A percentile compares a stretch with the other conserved stretches of the same genome.
phyloP scores from a whole-genome alignment of 2,888 invertebrate species.

The Netelia melanura region DNA sequence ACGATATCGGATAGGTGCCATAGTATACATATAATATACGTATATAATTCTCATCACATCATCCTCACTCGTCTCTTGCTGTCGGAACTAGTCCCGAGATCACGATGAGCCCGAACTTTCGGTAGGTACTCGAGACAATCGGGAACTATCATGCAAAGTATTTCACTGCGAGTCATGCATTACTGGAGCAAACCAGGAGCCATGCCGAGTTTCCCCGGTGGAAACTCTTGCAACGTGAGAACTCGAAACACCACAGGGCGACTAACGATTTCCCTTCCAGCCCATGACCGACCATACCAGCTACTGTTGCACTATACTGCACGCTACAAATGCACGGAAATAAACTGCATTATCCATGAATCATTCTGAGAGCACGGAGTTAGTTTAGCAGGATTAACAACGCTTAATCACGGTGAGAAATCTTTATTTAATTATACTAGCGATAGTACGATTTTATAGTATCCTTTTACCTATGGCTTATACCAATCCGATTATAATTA shows the following conservation, averaged over 20 bases:
- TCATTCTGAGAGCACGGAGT: conserved; percentile 19
- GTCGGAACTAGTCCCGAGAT: conserved; percentile 36
- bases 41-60: conserved; percentile 9
- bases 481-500: too few relatives aligned
- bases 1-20: neutral
- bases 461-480: too few relatives aligned
- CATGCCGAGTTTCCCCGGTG: conserved; percentile 45
- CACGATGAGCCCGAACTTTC: conserved; percentile 55
- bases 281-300: conserved; percentile 27
- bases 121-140: conserved; percentile 60
- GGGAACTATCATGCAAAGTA: conserved; percentile 60
- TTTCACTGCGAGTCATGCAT: conserved; percentile 48
- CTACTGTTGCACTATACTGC: neutral
- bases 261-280: conserved; percentile 61
- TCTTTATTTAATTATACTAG: conserved; percentile 6
- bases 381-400: neutral
- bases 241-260: conserved; percentile 56
- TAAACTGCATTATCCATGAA: conserved; percentile 42
- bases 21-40: neutral
- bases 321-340: conserved; percentile 20
- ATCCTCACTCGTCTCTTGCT: conserved; percentile 25
- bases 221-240: conserved; percentile 58
- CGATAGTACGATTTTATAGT: neutral
- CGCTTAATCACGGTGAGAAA: neutral
- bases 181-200: conserved; percentile 51